Percentiles rank a stretch among this genome's conserved stretches.
Conservation (phyloP, 2,113 vertebrate species). For the Crotalus viridis region DNA sequence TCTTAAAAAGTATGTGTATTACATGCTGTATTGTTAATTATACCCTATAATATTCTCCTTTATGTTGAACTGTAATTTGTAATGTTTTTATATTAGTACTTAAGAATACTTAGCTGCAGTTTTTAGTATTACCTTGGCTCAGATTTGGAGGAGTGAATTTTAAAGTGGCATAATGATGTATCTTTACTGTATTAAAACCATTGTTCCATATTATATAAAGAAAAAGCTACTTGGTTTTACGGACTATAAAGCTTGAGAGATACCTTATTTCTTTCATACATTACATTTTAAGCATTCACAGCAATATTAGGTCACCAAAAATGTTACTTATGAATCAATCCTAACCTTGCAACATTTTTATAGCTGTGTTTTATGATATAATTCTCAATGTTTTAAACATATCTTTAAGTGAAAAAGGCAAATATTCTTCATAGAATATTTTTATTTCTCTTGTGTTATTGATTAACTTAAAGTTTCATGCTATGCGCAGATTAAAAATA, state of each 20-base stretch:
- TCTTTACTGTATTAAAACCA: neutral
- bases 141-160: neutral
- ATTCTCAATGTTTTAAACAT: neutral
- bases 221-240: neutral
- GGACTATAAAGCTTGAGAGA: neutral
- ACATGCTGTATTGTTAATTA: neutral
- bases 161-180: neutral
- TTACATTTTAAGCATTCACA: neutral
- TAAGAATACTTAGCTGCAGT: neutral
- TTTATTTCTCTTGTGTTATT: neutral
- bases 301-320: neutral
- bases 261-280: neutral
- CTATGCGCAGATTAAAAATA: neutral
- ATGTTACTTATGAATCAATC: neutral
- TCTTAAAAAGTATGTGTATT: conserved; percentile 15
- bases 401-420: neutral
- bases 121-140: neutral
- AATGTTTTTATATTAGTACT: neutral
- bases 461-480: neutral
- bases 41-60: conserved; percentile 11
- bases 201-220: neutral
- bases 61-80: neutral
- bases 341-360: neutral
- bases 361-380: neutral
- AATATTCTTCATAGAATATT: neutral